Evolutionary conservation across 2,797 vertebrate species (phyloP).

Genomic region (Pristis pectinata): DNA sequence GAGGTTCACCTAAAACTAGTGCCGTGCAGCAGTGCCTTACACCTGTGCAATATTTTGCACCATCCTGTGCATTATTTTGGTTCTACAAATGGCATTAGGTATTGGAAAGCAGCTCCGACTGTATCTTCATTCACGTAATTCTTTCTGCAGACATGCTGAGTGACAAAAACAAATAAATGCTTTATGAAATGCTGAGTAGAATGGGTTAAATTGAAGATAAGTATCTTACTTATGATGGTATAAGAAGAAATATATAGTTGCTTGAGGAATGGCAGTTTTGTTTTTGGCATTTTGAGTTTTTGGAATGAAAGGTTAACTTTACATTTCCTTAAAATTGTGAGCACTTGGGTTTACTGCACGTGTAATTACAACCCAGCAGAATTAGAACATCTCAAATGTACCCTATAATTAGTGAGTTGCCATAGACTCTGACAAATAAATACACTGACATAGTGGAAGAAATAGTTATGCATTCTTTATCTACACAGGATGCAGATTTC

Average conservation of each 20-base stretch:
- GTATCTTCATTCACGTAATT: not conserved
- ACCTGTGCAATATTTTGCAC: too few species aligned
- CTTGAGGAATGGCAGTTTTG: not conserved
- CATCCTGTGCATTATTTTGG: not conserved
- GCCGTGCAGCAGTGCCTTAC: not conserved
- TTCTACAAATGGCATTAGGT: not conserved
- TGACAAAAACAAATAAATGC: not conserved
- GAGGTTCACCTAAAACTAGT: not conserved
- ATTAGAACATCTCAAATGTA: constrained; percentile 20
- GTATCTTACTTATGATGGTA: not conserved
- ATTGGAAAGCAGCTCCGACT: not conserved
- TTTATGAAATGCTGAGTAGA: not conserved
- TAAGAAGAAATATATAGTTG: not conserved
- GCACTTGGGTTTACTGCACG: not conserved
- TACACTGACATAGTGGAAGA: not conserved
- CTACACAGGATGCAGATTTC: constrained; percentile 27
- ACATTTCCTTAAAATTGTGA: not conserved
- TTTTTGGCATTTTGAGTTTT: not conserved
- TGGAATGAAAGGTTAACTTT: not conserved
- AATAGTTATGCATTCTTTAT: constrained; percentile 25
- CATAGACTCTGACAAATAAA: constrained; percentile 28
- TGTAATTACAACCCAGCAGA: constrained; percentile 24
- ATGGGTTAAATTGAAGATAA: not conserved
- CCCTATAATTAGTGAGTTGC: constrained; percentile 30
- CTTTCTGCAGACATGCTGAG: not conserved